Evolutionary conservation across 2,888 invertebrate species (phyloP), one percentile per base, ranked within the genome.

Genomic region (Lamellibrachia satsuma): DNA sequence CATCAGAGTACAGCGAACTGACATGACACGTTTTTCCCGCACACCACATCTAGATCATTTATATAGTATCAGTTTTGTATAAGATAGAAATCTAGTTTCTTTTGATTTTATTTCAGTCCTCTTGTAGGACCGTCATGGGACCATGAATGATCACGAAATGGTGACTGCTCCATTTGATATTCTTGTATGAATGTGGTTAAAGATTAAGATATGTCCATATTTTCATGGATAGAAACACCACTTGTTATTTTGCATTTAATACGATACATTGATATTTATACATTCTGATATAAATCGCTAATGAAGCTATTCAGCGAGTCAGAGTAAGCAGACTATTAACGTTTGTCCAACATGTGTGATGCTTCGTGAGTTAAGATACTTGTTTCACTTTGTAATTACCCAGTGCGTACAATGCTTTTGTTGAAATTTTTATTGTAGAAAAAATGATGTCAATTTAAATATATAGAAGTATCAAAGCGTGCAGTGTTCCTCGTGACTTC

Each of bases 1-100:
- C 96, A 95, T 97, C 97, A 90, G 97, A 97, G 93, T 97, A 97
- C 95, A 96, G 96, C 93, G 97, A 97, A 95, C 95, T 97, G 92
- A 97, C 97, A 93, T 97, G 96, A 97, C 27, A 22, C 22, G 75
- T 75, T n/a, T 75, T 22, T 11, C 75, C 75, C n/a, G 1, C 15
- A 22, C 22, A 75, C 75, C 15, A 22, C 15, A n/a, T 75, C 75
- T 75, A 75, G 75, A n/a, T 22, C 75, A 75, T 75, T 75, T 75
- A 75, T 6, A 75, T n/a, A 22, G 75, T 15, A 75, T 75, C n/a
- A 22, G 75, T 75, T 75, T 75, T 75, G 75, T 75, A 75, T 75
- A 22, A 75, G 22, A 75, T 75, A 75, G 75, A 75, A 75, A 75
- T 75, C 75, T 75, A 75, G 75, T 75, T 75, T 75, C 22, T 75